These are phyloP conservation scores for Athalia rosae DNA, from an alignment of 2,888 invertebrate genomes.

Conservation along the genomic window DNA sequence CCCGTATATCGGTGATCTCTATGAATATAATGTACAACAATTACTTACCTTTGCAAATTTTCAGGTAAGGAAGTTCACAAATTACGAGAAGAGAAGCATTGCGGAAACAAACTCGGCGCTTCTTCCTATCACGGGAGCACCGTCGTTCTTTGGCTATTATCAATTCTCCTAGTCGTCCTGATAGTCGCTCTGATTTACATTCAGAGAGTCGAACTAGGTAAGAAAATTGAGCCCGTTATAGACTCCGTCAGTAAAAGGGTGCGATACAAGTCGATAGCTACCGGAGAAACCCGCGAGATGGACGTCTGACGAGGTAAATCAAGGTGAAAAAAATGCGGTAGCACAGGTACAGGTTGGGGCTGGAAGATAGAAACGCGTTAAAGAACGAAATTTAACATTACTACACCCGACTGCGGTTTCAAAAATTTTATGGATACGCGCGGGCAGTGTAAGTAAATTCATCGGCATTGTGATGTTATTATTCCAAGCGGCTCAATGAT, in stretches of 20 bases:
- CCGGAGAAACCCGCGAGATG: constrained; percentile 75
- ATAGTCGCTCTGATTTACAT: constrained; percentile 78
- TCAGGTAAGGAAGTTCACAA: constrained; percentile 48
- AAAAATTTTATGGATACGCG: no score
- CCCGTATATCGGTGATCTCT: no score
- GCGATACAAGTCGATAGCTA: constrained; percentile 83
- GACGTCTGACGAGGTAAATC: constrained; percentile 57
- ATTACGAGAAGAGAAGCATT: constrained; percentile 63
- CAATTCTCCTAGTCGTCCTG: constrained; percentile 75
- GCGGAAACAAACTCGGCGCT: constrained; percentile 53
- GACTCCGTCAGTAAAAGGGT: constrained; percentile 82
- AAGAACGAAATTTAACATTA: no score
- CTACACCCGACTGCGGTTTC: no score
- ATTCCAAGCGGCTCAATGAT: no score
- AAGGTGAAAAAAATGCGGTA: background rate
- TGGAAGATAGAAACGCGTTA: no score
- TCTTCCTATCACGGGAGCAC: constrained; percentile 56
- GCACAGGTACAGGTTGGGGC: no score
- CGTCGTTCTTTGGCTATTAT: constrained; percentile 61
- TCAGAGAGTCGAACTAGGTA: constrained; percentile 77
- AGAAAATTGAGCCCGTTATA: constrained; percentile 78
- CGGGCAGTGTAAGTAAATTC: no score
- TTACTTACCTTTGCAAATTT: no score
- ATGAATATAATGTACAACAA: no score
- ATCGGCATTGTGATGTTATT: no score